Evolutionary conservation across 2,888 invertebrate species (phyloP).

Genomic region (Drosophila leonis): DNA sequence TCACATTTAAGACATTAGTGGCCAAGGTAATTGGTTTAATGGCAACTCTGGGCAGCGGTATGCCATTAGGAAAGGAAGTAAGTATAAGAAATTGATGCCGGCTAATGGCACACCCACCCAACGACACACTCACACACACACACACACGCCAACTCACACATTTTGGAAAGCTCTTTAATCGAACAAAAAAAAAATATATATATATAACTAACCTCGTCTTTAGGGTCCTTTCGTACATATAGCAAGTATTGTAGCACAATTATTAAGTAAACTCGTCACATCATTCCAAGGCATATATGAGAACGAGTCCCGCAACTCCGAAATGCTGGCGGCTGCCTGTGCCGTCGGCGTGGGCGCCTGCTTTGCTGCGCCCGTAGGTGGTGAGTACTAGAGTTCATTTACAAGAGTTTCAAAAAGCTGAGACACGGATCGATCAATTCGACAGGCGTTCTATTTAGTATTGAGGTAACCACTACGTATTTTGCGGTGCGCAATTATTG

Average conservation of each 20-base stretch:
- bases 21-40: slow-evolving; percentile 98
- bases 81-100: slow-evolving; percentile 81
- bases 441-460: slow-evolving; percentile 97
- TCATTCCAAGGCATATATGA: slow-evolving; percentile 98
- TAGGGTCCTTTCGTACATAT: slow-evolving; percentile 99
- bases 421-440: not conserved
- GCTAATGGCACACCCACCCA: slow-evolving; percentile 2
- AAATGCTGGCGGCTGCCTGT: slow-evolving; percentile 99
- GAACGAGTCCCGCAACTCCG: slow-evolving; percentile 97
- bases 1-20: slow-evolving; percentile 96
- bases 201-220: slow-evolving; percentile 41
- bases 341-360: slow-evolving; percentile 97
- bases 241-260: slow-evolving; percentile 97
- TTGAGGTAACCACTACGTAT: slow-evolving; percentile 99
- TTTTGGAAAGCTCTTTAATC: slow-evolving; percentile 61
- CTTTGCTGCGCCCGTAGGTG: slow-evolving; percentile 98
- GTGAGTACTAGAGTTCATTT: slow-evolving; percentile 85
- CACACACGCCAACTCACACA: slow-evolving; percentile 2
- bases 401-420: not conserved
- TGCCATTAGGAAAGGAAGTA: slow-evolving; percentile 98
- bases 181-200: slow-evolving; percentile 10
- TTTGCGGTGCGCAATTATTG: slow-evolving; percentile 99
- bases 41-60: slow-evolving; percentile 97
- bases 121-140: slow-evolving; percentile 5
- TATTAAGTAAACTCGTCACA: slow-evolving; percentile 96